phyloP scores from a whole-genome alignment of 2,113 vertebrate genomes.

The Artemisiospiza belli region DNA sequence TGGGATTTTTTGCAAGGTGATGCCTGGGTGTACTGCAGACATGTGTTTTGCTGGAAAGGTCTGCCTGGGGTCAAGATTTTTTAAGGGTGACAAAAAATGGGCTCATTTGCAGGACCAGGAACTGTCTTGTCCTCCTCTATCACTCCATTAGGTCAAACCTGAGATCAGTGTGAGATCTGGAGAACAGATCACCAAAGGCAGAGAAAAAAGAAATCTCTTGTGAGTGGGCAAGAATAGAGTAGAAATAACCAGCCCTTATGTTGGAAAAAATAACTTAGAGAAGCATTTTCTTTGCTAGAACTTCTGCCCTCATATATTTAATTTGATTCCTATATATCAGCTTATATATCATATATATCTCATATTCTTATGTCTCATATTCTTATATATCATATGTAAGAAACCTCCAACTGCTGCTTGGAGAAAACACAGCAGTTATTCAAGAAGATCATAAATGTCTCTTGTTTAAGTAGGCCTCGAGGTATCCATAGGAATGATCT shows the following conservation, averaged over 20 bases:
- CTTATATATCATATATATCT: background rate
- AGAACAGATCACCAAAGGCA: background rate
- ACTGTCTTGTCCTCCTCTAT: background rate
- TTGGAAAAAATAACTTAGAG: background rate
- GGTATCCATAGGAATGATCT: too few relatives aligned
- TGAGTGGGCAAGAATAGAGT: background rate
- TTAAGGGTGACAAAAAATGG: rapidly evolving
- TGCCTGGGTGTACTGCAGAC: background rate
- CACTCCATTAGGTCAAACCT: background rate
- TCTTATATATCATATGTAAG: background rate
- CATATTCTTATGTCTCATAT: background rate
- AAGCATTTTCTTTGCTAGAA: background rate
- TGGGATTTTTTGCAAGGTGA: background rate
- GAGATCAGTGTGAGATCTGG: background rate
- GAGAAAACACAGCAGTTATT: background rate
- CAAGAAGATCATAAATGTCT: background rate
- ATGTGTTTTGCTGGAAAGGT: background rate
- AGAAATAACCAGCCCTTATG: background rate
- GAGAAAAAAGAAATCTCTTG: background rate
- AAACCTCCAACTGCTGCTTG: background rate
- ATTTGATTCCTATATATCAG: background rate
- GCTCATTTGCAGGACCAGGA: background rate
- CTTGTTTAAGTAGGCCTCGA: rapidly evolving
- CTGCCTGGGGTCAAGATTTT: background rate
- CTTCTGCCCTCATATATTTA: background rate